Evolutionary conservation across 2,113 vertebrate species (phyloP).

Genomic region (Lophotis ruficrista): DNA sequence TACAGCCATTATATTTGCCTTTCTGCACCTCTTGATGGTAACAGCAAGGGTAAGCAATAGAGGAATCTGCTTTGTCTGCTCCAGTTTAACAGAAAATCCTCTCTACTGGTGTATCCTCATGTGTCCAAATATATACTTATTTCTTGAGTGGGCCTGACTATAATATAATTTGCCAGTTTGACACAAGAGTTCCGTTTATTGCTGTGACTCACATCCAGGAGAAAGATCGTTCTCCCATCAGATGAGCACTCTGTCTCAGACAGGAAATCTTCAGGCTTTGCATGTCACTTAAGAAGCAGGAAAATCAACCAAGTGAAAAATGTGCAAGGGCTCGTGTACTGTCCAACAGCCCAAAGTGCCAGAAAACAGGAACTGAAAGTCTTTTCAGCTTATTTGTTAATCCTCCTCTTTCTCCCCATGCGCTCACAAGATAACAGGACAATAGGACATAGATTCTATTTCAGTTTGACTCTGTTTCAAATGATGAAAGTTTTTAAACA

Average conservation of each 20-base stretch:
- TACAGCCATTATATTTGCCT: background rate
- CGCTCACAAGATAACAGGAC: background rate
- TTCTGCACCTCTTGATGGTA: background rate
- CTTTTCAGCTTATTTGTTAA: background rate
- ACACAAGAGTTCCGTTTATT: background rate
- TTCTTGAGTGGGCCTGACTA: background rate
- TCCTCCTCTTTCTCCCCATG: background rate
- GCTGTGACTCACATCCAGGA: background rate
- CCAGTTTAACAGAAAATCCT: background rate
- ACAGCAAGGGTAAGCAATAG: background rate
- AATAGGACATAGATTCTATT: background rate
- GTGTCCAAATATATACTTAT: background rate
- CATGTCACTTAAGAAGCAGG: background rate
- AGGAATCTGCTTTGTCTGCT: background rate
- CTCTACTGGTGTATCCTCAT: background rate
- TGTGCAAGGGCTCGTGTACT: background rate
- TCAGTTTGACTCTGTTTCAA: background rate
- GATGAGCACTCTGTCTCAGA: background rate
- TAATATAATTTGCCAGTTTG: background rate
- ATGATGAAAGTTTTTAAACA: background rate
- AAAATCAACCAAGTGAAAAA: background rate
- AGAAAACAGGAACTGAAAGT: background rate
- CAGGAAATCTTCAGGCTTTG: background rate
- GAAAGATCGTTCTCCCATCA: background rate
- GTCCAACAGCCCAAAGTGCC: background rate